phyloP scores from a whole-genome alignment of 1,140 invertebrate genomes.

The Rhysida immarginata region DNA sequence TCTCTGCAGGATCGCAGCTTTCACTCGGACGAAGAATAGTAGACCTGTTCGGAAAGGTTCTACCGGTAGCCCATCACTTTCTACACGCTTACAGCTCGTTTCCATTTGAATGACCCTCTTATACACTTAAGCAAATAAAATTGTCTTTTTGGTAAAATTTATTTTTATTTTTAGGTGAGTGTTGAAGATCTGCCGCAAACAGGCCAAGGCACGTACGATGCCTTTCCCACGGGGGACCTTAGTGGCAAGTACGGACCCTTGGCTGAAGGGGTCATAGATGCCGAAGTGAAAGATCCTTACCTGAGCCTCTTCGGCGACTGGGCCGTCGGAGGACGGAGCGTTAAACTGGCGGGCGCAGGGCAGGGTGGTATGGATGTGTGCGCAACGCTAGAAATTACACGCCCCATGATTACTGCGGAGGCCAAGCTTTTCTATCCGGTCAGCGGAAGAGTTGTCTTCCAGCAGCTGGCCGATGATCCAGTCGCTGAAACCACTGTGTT shows the following conservation, averaged over 20 bases:
- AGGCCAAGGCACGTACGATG: slow-evolving; percentile 65
- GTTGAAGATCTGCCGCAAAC: slow-evolving; percentile 26
- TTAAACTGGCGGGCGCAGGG: slow-evolving; percentile 62
- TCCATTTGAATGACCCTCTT: too few species aligned
- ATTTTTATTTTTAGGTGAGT: slow-evolving; percentile 15
- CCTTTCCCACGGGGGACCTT: slow-evolving; percentile 74
- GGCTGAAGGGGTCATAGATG: slow-evolving; percentile 18
- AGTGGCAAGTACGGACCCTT: slow-evolving; percentile 58
- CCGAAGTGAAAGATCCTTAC: slow-evolving; percentile 55
- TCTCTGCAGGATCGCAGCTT: too few species aligned
- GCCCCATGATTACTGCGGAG: slow-evolving; percentile 26
- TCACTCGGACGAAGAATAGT: too few species aligned
- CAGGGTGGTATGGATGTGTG: slow-evolving; percentile 34
- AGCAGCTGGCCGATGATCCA: slow-evolving; percentile 60
- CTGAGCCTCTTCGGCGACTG: slow-evolving; percentile 64
- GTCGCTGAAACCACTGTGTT: slow-evolving; percentile 58
- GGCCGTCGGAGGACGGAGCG: slow-evolving; percentile 61
- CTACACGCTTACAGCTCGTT: too few species aligned
- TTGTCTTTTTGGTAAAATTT: too few species aligned
- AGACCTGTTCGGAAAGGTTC: too few species aligned
- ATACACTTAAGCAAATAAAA: too few species aligned
- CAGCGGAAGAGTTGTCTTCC: slow-evolving; percentile 66
- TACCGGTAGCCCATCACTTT: too few species aligned
- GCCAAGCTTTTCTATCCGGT: slow-evolving; percentile 56
- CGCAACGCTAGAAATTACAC: slow-evolving; percentile 27